Evolutionary conservation across 2,797 vertebrate species (phyloP), one percentile per base, ranked within the genome.

Genomic region (Bovichtus diacanthus): DNA sequence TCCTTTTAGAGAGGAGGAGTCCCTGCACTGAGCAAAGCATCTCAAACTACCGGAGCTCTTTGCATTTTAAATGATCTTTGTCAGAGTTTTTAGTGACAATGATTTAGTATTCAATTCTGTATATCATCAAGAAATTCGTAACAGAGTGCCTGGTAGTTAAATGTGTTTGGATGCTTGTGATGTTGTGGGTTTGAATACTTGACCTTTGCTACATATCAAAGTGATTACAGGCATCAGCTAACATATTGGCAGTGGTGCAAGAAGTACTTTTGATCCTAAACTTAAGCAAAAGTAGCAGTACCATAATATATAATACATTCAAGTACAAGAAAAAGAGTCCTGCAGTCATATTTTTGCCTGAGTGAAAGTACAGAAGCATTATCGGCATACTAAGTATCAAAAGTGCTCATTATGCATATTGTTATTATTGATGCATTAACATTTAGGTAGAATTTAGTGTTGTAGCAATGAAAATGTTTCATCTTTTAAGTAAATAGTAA

Each of bases 1-100:
- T 82, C 60, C 50, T 72, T 39, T 75, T 61, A 47, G 21, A 76
- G 64, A 25, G 27, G 58, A 81, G 60, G 49, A 49, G 60, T 63
- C 21, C 21, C 72, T 29, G 51, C 47, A 29, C 65, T 10, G 46
- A 71, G 66, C 60, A 56, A 68, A 72, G 34, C 41, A 7, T 69
- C 77, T 66, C 23, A 62, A 38, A 83, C 63, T 6, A 27, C 29
- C n/a, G 39, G 7, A 51, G 31, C 23, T 25, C n/a, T 54, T 10
- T 70, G 39, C 36, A 50, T 54, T 73, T 72, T n/a, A 65, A 76
- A 74, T 54, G 7, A 67, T 63, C 25, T 71, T 43, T 27, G 25
- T 76, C 10, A 61, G 64, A 25, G 5, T 16, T 23, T 36, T 41
- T 68, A 64, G 53, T 10, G 34, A 31, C 21, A 31, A 7, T 15